Percentiles rank a stretch among this genome's conserved stretches.
Evolutionary conservation across 2,888 invertebrate species (phyloP).

Genomic region (Ormyrus pomaceus): DNA sequence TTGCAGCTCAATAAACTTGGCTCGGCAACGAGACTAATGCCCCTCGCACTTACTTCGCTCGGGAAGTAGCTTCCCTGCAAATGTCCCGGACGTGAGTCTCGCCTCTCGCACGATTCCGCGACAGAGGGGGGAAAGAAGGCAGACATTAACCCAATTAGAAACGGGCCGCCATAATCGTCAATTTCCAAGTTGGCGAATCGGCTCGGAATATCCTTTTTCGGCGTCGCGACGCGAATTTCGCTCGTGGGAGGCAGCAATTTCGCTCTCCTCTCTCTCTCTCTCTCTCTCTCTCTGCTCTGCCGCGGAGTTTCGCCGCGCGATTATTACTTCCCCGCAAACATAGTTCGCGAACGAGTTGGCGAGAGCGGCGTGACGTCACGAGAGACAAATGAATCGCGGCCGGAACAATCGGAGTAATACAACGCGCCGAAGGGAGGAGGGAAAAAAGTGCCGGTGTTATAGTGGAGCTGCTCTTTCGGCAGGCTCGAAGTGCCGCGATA

Average conservation of each 20-base stretch:
- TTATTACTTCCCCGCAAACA: conserved; percentile 3
- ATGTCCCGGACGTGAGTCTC: too few relatives aligned
- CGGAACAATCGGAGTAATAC: background rate
- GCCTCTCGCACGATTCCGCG: too few relatives aligned
- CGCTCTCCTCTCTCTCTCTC: too few relatives aligned
- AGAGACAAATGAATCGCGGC: conserved; percentile 23
- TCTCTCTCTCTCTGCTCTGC: too few relatives aligned
- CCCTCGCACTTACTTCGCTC: too few relatives aligned
- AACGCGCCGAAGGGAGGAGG: background rate
- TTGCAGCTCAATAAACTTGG: too few relatives aligned
- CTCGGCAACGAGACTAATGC: too few relatives aligned
- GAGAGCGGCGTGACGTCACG: conserved; percentile 2
- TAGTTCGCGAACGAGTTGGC: background rate
- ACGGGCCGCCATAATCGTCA: background rate
- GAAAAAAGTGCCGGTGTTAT: background rate
- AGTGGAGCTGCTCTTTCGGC: conserved; percentile 9
- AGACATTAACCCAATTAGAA: conserved; percentile 10
- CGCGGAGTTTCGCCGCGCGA: background rate
- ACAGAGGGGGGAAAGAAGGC: too few relatives aligned
- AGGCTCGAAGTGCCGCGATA: background rate
- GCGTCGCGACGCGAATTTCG: background rate
- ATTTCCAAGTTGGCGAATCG: conserved; percentile 7
- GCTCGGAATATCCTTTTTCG: conserved; percentile 4
- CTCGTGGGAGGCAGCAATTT: background rate
- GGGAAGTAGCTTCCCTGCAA: too few relatives aligned